Conservation (phyloP, 2,113 vertebrate species). For the Crotalus viridis region DNA sequence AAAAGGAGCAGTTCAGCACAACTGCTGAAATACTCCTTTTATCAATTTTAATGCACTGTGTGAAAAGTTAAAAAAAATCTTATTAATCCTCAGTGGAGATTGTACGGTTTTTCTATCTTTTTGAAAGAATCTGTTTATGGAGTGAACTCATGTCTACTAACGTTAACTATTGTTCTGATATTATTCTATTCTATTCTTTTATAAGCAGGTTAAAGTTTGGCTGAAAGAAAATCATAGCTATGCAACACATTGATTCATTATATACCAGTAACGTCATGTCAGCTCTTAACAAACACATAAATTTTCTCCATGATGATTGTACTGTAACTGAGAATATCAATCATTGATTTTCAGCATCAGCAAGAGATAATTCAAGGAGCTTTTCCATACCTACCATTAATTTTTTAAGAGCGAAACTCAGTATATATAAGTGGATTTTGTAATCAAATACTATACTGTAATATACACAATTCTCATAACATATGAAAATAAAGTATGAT, state of each 20-base stretch:
- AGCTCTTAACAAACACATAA: neutral
- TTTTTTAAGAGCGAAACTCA: neutral
- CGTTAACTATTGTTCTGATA: neutral
- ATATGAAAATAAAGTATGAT: neutral
- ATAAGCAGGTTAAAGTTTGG: neutral
- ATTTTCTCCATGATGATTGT: neutral
- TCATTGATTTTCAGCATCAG: neutral
- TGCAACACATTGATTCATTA: neutral
- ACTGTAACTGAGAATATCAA: neutral
- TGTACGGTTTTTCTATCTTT: neutral
- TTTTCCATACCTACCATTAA: neutral
- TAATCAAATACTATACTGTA: neutral
- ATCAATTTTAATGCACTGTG: neutral
- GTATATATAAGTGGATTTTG: neutral
- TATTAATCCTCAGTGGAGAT: neutral
- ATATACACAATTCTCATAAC: neutral
- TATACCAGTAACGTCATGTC: neutral
- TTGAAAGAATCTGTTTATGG: neutral
- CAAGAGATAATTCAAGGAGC: neutral
- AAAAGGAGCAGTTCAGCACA: neutral
- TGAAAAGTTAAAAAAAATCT: neutral
- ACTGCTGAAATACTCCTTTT: slow-evolving; percentile 7
- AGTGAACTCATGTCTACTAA: neutral
- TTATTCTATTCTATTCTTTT: neutral
- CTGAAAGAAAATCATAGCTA: neutral